These are phyloP conservation scores for Epizoanthus fatuus DNA, from an alignment of 92 coral and sea anemone species.

Conservation along the genomic window DNA sequence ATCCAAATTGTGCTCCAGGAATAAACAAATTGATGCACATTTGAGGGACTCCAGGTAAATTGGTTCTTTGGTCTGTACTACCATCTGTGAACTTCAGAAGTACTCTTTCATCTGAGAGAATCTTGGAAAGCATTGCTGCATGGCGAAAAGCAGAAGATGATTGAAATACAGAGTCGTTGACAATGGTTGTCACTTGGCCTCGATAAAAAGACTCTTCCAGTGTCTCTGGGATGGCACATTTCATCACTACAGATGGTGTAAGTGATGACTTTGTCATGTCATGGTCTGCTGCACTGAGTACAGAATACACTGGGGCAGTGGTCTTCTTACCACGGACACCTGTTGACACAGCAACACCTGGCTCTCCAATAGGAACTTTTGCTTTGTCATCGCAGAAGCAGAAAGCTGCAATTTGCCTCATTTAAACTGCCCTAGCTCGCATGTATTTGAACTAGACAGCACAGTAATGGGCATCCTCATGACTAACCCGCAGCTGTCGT, in stretches of 20 bases:
- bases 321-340: constrained; percentile 53
- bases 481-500: not conserved
- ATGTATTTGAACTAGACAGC: constrained; percentile 43
- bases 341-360: constrained; percentile 59
- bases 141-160: not conserved
- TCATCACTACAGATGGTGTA: constrained; percentile 45
- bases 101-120: not conserved
- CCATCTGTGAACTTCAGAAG: constrained; percentile 47
- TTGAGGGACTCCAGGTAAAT: constrained; percentile 41
- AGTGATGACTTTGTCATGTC: constrained; percentile 47
- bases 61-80: constrained; percentile 54
- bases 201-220: constrained; percentile 27
- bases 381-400: constrained; percentile 61
- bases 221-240: constrained; percentile 44
- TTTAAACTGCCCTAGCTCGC: constrained; percentile 20
- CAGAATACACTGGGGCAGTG: constrained; percentile 12
- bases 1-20: constrained; percentile 52
- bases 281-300: constrained; percentile 56
- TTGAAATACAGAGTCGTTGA: no score
- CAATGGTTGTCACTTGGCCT: no score
- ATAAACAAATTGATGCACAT: constrained; percentile 38
- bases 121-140: constrained; percentile 48
- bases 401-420: constrained; percentile 6
- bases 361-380: constrained; percentile 60
- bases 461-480: constrained; percentile 63